Percentiles rank a stretch among this genome's conserved stretches.
Conservation (phyloP, 2,888 invertebrate species). For the Diplolepis rosae region DNA sequence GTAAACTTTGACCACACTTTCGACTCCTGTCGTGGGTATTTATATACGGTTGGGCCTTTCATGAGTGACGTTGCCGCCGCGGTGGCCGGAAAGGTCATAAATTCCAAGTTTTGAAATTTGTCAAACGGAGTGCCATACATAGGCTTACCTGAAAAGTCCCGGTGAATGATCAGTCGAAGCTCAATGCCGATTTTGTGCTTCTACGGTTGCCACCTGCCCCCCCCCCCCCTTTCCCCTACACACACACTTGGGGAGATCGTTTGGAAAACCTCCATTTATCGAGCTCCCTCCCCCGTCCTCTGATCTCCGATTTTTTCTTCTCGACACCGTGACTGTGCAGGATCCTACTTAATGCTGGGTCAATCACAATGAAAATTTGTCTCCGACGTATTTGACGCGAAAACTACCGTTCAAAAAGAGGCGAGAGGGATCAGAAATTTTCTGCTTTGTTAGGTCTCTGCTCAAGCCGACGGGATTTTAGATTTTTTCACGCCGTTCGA, state of each 20-base stretch:
- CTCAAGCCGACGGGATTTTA: slow-evolving; percentile 24
- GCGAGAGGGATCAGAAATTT: slow-evolving; percentile 58
- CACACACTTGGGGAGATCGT: slow-evolving; percentile 52
- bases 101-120: slow-evolving; percentile 66
- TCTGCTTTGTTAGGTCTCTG: slow-evolving; percentile 65
- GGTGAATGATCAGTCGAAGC: slow-evolving; percentile 33
- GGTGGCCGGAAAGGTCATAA: slow-evolving; percentile 55
- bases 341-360: slow-evolving; percentile 45
- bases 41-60: background rate
- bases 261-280: slow-evolving; percentile 47
- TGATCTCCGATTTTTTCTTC: slow-evolving; percentile 31
- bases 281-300: slow-evolving; percentile 2
- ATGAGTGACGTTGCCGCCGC: background rate
- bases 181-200: slow-evolving; percentile 49
- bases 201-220: slow-evolving; percentile 68
- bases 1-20: slow-evolving; percentile 40
- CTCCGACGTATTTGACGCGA: slow-evolving; percentile 70
- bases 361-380: slow-evolving; percentile 71
- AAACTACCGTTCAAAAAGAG: slow-evolving; percentile 60
- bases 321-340: slow-evolving; percentile 26
- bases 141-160: slow-evolving; percentile 42
- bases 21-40: slow-evolving; percentile 27
- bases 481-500: slow-evolving; percentile 34
- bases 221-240: slow-evolving; percentile 61
- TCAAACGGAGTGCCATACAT: slow-evolving; percentile 50